Evolutionary conservation across 2,797 vertebrate genomes (phyloP), one percentile per base, ranked within the genome.

Genomic region (Rhynchotus rufescens): DNA sequence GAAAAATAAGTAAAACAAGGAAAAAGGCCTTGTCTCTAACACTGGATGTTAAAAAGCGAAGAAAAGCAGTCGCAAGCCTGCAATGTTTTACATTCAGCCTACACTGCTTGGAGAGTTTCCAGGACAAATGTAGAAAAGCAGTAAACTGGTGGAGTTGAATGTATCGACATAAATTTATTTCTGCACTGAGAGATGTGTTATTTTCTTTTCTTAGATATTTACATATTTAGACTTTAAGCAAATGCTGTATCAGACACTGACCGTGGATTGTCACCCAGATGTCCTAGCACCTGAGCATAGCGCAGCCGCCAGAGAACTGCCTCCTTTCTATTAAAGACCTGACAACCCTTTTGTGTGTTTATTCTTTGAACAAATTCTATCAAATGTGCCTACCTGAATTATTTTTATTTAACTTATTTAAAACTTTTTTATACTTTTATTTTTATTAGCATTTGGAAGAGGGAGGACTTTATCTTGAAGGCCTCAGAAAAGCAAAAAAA

Each of bases 1-100:
- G 88, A 85, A 89, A 90, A 92, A 83, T 62, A 82, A 86, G 68
- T 47, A 72, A 44, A 71, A 93, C 30, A 82, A 45, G 72, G 80
- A 13, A 77, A 85, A 86, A 91, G 28, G 60, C 77, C 65, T 60
- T 0, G 0, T 76, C 47, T 82, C 79, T 74, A 69, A 82, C 75
- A 93, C 52, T 49, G 40, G 28, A 64, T 80, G 62, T 76, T 74
- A 89, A 83, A 90, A 92, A 91, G 62, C 19, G 75, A 92, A 94
- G 69, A 69, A 81, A 81, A 95, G 76, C 71, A 67, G 56, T 67
- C 52, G 69, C 40, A 85, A 84, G 64, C 25, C 52, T 83, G 52
- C 60, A 84, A 16, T 64, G 64, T 78, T 83, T 89, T 83, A 87
- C 26, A 61, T 81, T 85, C 68, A 64, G 25, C 51, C 47, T 74